Percentiles rank a stretch among this genome's conserved stretches.
These are phyloP conservation scores for Amblyraja radiata DNA, from an alignment of 2,797 vertebrate genomes.

Conservation along the genomic window DNA sequence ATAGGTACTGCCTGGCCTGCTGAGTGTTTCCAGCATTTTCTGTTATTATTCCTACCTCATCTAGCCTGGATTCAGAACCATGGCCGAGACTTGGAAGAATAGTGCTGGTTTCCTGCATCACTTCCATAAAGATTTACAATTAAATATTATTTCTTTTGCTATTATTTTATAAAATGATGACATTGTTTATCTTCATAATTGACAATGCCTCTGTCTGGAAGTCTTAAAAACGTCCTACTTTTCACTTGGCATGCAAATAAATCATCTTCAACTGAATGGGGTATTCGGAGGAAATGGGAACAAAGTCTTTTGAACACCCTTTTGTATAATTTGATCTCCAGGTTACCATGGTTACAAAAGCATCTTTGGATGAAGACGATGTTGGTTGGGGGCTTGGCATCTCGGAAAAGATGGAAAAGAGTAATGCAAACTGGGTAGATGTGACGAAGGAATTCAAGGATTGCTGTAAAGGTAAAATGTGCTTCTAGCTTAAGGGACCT, in stretches of 20 bases:
- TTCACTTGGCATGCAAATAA: neutral
- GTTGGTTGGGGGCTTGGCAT: slow-evolving; percentile 83
- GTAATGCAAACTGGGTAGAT: slow-evolving; percentile 85
- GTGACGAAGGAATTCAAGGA: slow-evolving; percentile 91
- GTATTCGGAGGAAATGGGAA: neutral
- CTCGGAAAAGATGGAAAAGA: slow-evolving; percentile 87
- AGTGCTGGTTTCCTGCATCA: neutral
- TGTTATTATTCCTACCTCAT: too few species aligned
- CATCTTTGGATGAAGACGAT: slow-evolving; percentile 85
- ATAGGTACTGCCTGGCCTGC: too few species aligned
- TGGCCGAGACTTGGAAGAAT: neutral
- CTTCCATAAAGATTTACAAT: neutral
- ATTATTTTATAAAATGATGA: neutral
- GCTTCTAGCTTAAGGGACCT: neutral
- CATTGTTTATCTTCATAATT: neutral
- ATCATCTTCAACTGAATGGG: neutral
- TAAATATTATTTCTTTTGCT: neutral
- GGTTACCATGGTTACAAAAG: slow-evolving; percentile 91
- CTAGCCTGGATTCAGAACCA: neutral
- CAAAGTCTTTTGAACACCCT: neutral
- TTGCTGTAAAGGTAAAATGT: slow-evolving; percentile 78
- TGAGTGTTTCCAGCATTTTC: too few species aligned
- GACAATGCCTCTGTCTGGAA: neutral
- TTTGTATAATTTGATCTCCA: neutral
- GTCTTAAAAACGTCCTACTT: neutral